Evolutionary conservation across 1,140 invertebrate genomes (phyloP), one percentile per base, ranked within the genome.

Genomic region (Drosophila bocki): DNA sequence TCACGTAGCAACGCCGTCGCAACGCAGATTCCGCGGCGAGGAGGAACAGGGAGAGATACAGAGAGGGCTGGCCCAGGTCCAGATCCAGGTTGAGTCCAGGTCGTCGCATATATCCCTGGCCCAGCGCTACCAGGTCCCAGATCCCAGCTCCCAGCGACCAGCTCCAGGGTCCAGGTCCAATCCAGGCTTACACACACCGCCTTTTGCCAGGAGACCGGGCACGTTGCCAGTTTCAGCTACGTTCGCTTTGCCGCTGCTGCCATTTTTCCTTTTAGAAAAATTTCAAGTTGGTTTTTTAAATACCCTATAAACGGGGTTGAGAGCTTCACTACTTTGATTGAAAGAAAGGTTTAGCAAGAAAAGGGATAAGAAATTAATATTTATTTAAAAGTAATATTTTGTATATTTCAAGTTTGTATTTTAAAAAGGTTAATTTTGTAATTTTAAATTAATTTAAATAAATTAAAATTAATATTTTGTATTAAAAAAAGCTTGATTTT

Each of bases 1-100:
- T 88, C 83, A 87, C 84, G 84, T 87, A 87, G 84, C 65, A 60
- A 53, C 70, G 82, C 79, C 82, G 82, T 82, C 58, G 79, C 51
- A 47, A 53, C 54, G 63, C 59, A 41, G 53, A 19, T 51, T 17
- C 50, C 33, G 50, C 29, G n/a, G 50, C 33, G 50, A n/a, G 7
- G 29, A 9, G 15, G 3, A 6, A n/a, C 47, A 57, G 71, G 45
- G 70, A 59, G 54, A 72, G 79, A 35, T 7, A 37, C 32, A 33
- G 19, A 48, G 11, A 11, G 45, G 37, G 37, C 45, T n/a, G 63
- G 32, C 8, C 12, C 17, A 15, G 22, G 7, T 26, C 54, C 58
- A 54, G 41, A 50, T 58, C 67, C 70, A 69, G 47, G 58, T 29
- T 26, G 56, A 29, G 53, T 53, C 47, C 70, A 53, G 70, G 53